Conservation (phyloP, 1,140 invertebrate genomes). For the Atopsyche davidsoni region DNA sequence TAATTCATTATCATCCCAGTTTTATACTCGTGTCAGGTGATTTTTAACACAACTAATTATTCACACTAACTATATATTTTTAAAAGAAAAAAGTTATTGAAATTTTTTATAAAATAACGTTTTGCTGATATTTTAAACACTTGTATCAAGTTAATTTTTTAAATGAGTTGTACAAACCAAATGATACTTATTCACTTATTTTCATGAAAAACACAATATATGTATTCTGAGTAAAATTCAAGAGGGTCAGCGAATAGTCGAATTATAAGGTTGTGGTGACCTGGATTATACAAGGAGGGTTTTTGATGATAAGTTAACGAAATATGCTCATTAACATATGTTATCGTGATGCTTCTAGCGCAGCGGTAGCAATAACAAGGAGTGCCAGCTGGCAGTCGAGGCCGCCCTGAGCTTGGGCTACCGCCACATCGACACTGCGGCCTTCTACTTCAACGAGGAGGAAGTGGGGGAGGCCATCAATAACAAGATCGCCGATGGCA, state of each 20-base stretch:
- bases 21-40: no score
- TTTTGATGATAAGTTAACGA: no score
- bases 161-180: no score
- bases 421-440: constrained; percentile 64
- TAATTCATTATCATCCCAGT: no score
- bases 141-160: no score
- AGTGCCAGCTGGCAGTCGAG: constrained; percentile 53
- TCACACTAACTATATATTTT: no score
- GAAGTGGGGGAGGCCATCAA: constrained; percentile 75
- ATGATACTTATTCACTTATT: neutral
- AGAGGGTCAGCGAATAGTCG: neutral
- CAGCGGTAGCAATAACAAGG: neutral
- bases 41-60: no score
- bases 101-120: no score
- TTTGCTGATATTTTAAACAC: no score
- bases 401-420: constrained; percentile 64
- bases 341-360: constrained; percentile 6
- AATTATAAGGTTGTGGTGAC: neutral
- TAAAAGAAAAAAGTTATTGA: no score
- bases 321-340: no score
- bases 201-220: neutral
- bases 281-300: no score
- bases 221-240: neutral
- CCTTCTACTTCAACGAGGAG: constrained; percentile 68
- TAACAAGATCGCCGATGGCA: constrained; percentile 63